Percentiles rank a stretch among this genome's conserved stretches.
Conservation (phyloP, 2,113 vertebrate species). For the Hemiprocne comata region DNA sequence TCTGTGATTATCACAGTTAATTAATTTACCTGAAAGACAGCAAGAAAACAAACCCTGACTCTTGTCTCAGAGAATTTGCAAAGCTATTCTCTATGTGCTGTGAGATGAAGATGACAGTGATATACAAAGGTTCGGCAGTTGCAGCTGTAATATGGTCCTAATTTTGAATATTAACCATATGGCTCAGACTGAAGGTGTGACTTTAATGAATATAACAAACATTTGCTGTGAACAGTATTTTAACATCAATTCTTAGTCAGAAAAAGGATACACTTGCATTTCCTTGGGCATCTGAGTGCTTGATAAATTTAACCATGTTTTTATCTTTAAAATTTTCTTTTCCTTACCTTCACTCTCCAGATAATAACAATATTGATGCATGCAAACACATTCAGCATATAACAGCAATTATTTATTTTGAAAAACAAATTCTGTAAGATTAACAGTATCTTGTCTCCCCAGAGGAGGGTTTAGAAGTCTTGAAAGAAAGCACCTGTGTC, state of each 20-base stretch:
- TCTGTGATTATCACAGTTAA: not conserved
- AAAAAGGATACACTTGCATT: not conserved
- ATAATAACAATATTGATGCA: not conserved
- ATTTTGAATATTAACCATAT: not conserved
- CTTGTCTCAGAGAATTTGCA: not conserved
- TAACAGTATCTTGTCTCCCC: not conserved
- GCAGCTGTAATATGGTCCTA: accelerated
- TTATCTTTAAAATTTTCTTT: not conserved
- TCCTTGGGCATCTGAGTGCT: not conserved
- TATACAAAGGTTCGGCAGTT: not conserved
- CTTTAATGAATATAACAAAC: not conserved
- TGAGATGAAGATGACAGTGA: not conserved
- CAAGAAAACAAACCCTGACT: not conserved
- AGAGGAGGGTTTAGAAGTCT: not conserved
- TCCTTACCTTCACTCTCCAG: not conserved
- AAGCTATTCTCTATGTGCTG: not conserved
- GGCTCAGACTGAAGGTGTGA: not conserved
- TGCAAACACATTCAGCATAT: not conserved
- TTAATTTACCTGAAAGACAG: not conserved
- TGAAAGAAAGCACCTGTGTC: not conserved
- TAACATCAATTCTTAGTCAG: not conserved
- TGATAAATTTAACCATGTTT: not conserved
- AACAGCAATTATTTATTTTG: not conserved
- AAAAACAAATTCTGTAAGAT: not conserved
- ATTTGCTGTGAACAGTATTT: not conserved